Conservation (phyloP, 1,140 invertebrate species). For the Rhagoletis pomonella region DNA sequence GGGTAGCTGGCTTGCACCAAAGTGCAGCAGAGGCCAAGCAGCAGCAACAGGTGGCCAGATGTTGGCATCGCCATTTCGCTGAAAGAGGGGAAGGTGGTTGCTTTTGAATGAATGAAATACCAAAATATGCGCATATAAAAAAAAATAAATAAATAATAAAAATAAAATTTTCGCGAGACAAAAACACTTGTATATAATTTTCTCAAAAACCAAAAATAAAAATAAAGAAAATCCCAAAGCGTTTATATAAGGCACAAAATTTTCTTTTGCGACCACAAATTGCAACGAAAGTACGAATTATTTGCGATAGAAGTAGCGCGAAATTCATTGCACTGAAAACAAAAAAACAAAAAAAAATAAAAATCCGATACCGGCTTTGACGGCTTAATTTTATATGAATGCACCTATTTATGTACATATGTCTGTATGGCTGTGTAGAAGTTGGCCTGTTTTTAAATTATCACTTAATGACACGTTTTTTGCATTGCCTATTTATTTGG, state of each 20-base stretch:
- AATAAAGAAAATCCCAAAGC: not conserved
- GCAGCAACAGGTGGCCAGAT: constrained; percentile 4
- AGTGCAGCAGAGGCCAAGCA: not conserved
- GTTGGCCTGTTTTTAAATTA: too few relatives aligned
- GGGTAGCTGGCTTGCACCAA: constrained; percentile 31
- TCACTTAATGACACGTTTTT: too few relatives aligned
- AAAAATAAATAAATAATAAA: too few relatives aligned
- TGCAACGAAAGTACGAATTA: not conserved
- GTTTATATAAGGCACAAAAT: not conserved
- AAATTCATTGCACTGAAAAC: not conserved
- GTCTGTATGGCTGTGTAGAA: too few relatives aligned
- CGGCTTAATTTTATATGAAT: too few relatives aligned
- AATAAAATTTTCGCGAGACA: too few relatives aligned
- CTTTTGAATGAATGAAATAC: not conserved
- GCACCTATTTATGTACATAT: too few relatives aligned
- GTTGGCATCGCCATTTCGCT: not conserved
- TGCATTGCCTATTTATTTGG: not conserved
- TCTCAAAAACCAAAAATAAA: too few relatives aligned
- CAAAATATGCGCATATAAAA: too few relatives aligned
- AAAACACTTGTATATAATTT: too few relatives aligned
- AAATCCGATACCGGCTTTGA: too few relatives aligned
- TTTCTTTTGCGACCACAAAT: too few relatives aligned
- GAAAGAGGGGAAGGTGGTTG: not conserved
- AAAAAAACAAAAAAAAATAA: not conserved
- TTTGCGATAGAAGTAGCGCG: not conserved